Evolutionary conservation across 2,113 vertebrate species (phyloP).

Genomic region (Sphyrna mokarran): DNA sequence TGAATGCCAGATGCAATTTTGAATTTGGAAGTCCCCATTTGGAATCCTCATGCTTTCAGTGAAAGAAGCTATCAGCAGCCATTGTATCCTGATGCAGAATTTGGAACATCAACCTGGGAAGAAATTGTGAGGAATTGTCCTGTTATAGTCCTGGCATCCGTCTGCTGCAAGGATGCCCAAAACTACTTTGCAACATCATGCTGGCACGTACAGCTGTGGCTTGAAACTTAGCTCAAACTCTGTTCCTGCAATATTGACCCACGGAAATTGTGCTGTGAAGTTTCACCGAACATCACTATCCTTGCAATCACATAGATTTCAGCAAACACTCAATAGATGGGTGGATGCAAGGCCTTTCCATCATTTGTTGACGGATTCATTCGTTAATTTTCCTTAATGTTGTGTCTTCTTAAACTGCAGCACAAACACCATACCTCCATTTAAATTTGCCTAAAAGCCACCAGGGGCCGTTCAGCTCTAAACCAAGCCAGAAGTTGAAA

Average conservation of each 20-base stretch:
- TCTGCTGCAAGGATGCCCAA: background rate
- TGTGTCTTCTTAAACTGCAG: too few relatives aligned
- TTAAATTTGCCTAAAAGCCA: background rate
- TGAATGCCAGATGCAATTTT: background rate
- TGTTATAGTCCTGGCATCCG: too few relatives aligned
- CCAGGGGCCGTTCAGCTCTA: background rate
- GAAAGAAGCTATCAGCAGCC: background rate
- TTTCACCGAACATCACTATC: too few relatives aligned
- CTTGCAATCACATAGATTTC: background rate
- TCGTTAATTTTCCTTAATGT: background rate
- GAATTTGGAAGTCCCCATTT: background rate
- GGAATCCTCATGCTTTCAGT: background rate
- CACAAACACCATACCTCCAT: background rate
- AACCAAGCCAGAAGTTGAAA: background rate
- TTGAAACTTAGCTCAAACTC: background rate
- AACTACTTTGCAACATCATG: background rate
- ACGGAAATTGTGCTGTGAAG: background rate
- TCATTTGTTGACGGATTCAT: background rate
- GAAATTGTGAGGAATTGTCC: too few relatives aligned
- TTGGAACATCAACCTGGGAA: too few relatives aligned
- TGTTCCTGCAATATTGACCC: background rate
- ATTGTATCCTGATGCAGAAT: background rate
- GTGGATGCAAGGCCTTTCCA: background rate
- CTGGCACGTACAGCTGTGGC: background rate
- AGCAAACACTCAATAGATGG: background rate